Evolutionary conservation across 2,113 vertebrate species (phyloP).

Genomic region (Ploceus nigricollis): DNA sequence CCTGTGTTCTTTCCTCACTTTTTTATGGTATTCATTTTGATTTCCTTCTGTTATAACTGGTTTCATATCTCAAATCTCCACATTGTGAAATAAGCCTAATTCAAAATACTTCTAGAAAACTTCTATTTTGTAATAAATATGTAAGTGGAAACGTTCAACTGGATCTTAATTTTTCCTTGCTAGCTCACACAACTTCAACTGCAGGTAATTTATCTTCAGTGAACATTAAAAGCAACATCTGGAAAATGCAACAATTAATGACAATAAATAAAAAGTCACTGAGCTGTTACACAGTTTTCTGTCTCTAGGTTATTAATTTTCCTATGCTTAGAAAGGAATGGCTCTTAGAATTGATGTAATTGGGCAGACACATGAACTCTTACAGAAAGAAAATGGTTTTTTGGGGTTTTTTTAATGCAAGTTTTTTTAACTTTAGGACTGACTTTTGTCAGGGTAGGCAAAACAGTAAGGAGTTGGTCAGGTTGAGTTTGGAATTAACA

Average conservation of each 20-base stretch:
- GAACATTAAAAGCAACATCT: slow-evolving; percentile 1
- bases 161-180: background rate
- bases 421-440: background rate
- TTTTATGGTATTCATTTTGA: background rate
- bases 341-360: background rate
- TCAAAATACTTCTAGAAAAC: background rate
- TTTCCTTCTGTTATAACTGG: background rate
- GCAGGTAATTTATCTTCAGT: background rate
- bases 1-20: background rate
- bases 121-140: background rate
- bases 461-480: background rate
- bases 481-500: background rate
- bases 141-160: background rate
- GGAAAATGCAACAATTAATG: slow-evolving; percentile 23
- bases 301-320: background rate
- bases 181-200: background rate
- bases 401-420: background rate
- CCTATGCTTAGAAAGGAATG: background rate
- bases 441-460: background rate
- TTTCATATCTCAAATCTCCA: background rate
- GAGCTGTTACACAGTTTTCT: background rate
- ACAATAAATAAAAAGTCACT: slow-evolving; percentile 9
- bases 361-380: background rate
- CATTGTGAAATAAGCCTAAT: background rate
- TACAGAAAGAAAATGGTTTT: background rate